Conservation (phyloP, 2,888 invertebrate genomes). For the Noctua janthina region DNA sequence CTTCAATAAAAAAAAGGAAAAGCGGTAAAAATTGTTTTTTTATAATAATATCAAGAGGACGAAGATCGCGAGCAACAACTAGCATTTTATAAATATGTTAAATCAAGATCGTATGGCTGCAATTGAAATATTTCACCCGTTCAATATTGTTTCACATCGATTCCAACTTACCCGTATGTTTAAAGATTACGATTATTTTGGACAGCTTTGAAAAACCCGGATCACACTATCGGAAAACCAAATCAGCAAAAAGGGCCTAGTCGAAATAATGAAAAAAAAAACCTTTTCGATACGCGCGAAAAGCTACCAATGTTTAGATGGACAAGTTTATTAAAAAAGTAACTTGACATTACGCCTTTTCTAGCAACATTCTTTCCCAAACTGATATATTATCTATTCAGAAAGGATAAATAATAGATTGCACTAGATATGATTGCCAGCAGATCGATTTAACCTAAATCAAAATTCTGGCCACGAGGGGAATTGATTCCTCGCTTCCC, state of each 20-base stretch:
- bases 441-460: conserved; percentile 38
- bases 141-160: neutral
- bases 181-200: conserved; percentile 5
- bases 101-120: neutral
- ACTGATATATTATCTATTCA: conserved; percentile 26
- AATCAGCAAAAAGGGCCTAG: conserved; percentile 31
- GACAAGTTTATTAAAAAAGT: conserved; percentile 38
- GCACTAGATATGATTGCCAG: conserved; percentile 56
- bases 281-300: conserved; percentile 8
- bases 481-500: conserved; percentile 31
- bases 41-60: too few relatives aligned
- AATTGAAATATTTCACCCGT: neutral
- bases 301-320: conserved; percentile 16
- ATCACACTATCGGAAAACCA: conserved; percentile 37
- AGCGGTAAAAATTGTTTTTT: too few relatives aligned
- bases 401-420: conserved; percentile 54
- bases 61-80: too few relatives aligned
- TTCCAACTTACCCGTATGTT: neutral
- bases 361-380: neutral
- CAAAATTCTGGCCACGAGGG: conserved; percentile 52
- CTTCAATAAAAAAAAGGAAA: too few relatives aligned
- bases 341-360: neutral
- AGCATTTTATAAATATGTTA: neutral
- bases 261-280: conserved; percentile 34
- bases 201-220: conserved; percentile 24